A percentile compares a stretch with the other conserved stretches of the same genome.
phyloP scores from a whole-genome alignment of 2,797 vertebrate genomes.

The Liasis olivaceus region DNA sequence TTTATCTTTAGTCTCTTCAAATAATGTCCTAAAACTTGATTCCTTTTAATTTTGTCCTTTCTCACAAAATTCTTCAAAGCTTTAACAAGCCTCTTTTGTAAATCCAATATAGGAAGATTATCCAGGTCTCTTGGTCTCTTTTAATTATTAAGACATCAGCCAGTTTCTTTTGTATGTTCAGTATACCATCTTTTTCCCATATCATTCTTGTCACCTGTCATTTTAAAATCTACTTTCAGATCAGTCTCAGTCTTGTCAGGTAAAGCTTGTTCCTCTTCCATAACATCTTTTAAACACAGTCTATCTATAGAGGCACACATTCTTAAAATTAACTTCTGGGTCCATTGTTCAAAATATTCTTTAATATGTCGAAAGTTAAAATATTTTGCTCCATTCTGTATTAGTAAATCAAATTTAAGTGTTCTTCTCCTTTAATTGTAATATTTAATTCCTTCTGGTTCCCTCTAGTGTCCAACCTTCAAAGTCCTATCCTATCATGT shows the following conservation, averaged over 20 bases:
- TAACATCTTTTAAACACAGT: neutral
- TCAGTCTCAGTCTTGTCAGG: neutral
- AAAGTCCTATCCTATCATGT: neutral
- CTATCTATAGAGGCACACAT: neutral
- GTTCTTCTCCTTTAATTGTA: neutral
- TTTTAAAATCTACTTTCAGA: neutral
- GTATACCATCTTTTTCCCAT: neutral
- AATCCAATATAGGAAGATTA: no score
- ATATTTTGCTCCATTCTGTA: neutral
- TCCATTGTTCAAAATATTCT: neutral
- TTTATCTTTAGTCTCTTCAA: no score
- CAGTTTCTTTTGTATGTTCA: neutral
- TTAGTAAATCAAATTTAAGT: neutral
- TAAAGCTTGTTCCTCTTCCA: neutral
- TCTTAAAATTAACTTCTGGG: neutral
- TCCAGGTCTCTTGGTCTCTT: no score
- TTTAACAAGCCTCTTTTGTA: no score
- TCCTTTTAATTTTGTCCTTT: no score
- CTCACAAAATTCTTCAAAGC: no score
- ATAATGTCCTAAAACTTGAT: no score
- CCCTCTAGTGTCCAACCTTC: neutral
- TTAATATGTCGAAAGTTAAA: neutral
- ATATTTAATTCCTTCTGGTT: neutral
- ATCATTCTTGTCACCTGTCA: neutral
- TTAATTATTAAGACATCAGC: no score